phyloP scores from a whole-genome alignment of 1,140 invertebrate genomes.

The Euschistus heros region DNA sequence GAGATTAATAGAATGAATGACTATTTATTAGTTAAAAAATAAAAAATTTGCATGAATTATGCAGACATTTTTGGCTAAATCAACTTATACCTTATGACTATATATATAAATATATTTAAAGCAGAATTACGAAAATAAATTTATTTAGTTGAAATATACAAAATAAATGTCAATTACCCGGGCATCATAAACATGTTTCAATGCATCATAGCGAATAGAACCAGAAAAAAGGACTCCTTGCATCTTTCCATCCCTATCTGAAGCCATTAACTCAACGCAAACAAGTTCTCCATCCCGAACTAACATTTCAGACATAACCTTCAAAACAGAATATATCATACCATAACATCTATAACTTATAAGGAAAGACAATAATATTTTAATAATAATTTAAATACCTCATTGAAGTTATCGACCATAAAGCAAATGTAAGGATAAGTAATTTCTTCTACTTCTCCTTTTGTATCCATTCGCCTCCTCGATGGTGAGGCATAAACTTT shows the following conservation, averaged over 20 bases:
- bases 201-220: conserved; percentile 90
- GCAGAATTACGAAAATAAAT: too few relatives aligned
- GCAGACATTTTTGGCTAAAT: too few relatives aligned
- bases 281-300: conserved; percentile 97
- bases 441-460: conserved; percentile 96
- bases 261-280: conserved; percentile 91
- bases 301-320: conserved; percentile 89
- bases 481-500: conserved; percentile 94
- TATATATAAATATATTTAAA: too few relatives aligned
- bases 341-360: neutral
- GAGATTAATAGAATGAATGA: too few relatives aligned
- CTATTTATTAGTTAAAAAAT: too few relatives aligned
- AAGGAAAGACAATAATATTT: too few relatives aligned
- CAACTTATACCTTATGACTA: too few relatives aligned
- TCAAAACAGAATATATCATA: conserved; percentile 12
- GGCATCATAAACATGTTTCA: conserved; percentile 93
- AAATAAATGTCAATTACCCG: conserved; percentile 53
- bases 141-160: too few relatives aligned
- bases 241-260: conserved; percentile 67
- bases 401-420: conserved; percentile 98
- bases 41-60: too few relatives aligned
- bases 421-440: conserved; percentile 98
- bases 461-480: conserved; percentile 90
- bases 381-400: conserved; percentile 46
- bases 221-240: conserved; percentile 93